Base-by-base conservation (phyloP, 1,140 invertebrate species). In the Zaprionus lachaisei region DNA sequence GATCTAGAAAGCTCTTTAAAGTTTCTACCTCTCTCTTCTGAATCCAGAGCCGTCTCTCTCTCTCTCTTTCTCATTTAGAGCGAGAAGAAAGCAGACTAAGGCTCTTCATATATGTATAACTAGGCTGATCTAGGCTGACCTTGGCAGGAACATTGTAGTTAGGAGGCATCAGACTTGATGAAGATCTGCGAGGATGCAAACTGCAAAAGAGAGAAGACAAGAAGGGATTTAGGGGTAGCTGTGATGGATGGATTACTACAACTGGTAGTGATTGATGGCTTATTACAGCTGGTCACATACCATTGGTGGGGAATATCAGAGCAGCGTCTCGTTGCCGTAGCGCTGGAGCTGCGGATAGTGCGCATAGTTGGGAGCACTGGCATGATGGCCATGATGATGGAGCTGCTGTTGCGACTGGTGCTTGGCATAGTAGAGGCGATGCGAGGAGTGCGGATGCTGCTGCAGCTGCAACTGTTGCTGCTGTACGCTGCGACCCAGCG, bases 261-360 rank as follows among this genome's bases (percentile, higher is more conserved):
- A 4, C 41, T 47, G n/a, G 2, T n/a, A n/a, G 9, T 2, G n/a
- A 47, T 6, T 1, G 41, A 47, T 6, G 41, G 7, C 17, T 17
- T 6, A 47, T 9, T 38, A 15, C 12, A 38, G 12, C 41, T 47
- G n/a, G 2, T n/a, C 17, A 47, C 41, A 47, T 47, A 47, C 41
- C n/a, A 47, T 17, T 47, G 17, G 6, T 9, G 41, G 41, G 41
- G 41, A 7, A 17, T 34, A 26, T 83, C 83, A 90, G 17, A 90
- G 82, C 26, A 90, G 62, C 44, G 85, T 90, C 73, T 90, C 85
- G 28, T 90, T 81, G 37, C 85, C 86, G 12, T 90, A 82, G 17
- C 72, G 81, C 73, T 85, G 79, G 41, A 77, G 17, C 12, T 81
- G 80, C 5, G 83, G 72, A 71, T 90, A 85, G 22, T 85, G 79